These are phyloP conservation scores for Lydus trimaculatus DNA, from an alignment of 2,888 invertebrate genomes.

Conservation along the genomic window DNA sequence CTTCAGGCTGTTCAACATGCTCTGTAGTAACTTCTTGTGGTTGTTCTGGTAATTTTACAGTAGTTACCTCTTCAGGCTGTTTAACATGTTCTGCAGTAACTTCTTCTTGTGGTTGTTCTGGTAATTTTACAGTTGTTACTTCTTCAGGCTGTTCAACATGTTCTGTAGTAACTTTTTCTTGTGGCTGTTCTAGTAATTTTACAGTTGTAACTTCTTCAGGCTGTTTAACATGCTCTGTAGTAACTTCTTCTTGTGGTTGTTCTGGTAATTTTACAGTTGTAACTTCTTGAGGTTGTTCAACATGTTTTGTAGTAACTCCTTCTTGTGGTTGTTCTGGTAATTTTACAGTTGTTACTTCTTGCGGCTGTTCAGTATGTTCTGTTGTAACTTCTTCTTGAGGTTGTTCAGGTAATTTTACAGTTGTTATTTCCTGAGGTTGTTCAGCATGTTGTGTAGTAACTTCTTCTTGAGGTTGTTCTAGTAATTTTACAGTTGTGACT, in stretches of 20 bases:
- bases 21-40: conserved; percentile 19
- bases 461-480: not conserved
- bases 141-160: not conserved
- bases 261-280: conserved; percentile 10
- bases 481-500: conserved; percentile 7
- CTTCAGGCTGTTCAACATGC: conserved; percentile 13
- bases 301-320: not conserved
- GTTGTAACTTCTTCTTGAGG: not conserved
- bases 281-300: conserved; percentile 5
- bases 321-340: not conserved
- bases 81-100: conserved; percentile 13
- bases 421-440: conserved; percentile 14
- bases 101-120: conserved; percentile 16
- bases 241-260: conserved; percentile 12
- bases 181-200: conserved; percentile 3
- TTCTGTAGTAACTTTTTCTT: not conserved
- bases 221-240: conserved; percentile 14
- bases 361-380: conserved; percentile 8
- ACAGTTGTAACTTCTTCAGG: conserved; percentile 20
- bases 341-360: conserved; percentile 6
- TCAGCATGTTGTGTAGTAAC: conserved; percentile 22
- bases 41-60: conserved; percentile 8
- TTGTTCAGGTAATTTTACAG: conserved; percentile 8
- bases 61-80: conserved; percentile 19
- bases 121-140: conserved; percentile 11